Conservation (phyloP, 2,113 vertebrate species). For the Callionymus lyra region DNA sequence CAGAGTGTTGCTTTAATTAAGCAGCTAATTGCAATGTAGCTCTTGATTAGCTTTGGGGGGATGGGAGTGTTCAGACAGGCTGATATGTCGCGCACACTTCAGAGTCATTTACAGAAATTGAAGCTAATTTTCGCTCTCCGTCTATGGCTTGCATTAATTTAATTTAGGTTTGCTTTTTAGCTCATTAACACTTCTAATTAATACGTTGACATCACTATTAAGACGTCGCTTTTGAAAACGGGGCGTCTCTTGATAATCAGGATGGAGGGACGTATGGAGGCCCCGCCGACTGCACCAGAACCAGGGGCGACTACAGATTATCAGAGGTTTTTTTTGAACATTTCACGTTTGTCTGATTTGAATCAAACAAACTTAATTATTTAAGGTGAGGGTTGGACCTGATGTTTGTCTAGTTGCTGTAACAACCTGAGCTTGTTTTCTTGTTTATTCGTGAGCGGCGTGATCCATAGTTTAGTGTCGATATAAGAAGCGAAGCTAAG, state of each 20-base stretch:
- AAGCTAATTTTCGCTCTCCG: constrained; percentile 99
- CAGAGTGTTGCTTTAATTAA: constrained; percentile 95
- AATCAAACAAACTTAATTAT: too few species aligned
- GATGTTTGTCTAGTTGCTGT: too few species aligned
- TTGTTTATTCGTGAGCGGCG: too few species aligned
- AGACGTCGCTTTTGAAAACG: constrained; percentile 99
- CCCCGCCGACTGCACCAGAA: too few species aligned
- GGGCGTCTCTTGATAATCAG: constrained; percentile 99
- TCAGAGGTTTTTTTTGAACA: too few species aligned
- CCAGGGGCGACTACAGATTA: too few species aligned
- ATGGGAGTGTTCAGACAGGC: constrained; percentile 91
- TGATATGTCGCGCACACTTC: constrained; percentile 99
- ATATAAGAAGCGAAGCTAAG: too few species aligned
- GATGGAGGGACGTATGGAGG: constrained; percentile 87
- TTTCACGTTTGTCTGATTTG: too few species aligned
- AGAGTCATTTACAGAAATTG: constrained; percentile 99
- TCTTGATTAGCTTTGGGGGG: constrained; percentile 99
- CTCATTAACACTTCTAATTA: constrained; percentile 99
- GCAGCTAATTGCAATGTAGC: constrained; percentile 98
- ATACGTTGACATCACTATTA: constrained; percentile 99
- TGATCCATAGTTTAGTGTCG: too few species aligned
- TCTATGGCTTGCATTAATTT: constrained; percentile 99
- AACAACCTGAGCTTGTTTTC: too few species aligned
- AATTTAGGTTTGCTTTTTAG: constrained; percentile 99
- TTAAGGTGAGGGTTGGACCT: too few species aligned